Conservation (phyloP, 2,888 invertebrate species). For the Lithodes maja region DNA sequence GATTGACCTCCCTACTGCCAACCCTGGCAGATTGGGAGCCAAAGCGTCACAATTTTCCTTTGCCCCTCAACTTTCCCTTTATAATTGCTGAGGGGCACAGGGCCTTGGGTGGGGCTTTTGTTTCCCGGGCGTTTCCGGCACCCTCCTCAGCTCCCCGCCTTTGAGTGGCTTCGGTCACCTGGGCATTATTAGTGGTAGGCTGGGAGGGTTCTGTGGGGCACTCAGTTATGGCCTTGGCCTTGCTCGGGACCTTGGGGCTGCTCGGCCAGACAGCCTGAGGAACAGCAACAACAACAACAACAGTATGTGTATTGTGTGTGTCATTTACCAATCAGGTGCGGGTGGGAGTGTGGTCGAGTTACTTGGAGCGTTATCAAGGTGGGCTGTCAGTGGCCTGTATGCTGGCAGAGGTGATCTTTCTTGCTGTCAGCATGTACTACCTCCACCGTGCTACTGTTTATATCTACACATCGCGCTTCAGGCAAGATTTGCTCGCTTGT, state of each 20-base stretch:
- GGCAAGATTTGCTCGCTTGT: not conserved
- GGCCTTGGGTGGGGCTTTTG: too few species aligned
- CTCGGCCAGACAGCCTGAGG: too few species aligned
- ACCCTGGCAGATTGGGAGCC: too few species aligned
- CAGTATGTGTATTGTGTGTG: not conserved
- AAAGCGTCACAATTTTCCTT: too few species aligned
- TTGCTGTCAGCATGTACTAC: slow-evolving; percentile 56
- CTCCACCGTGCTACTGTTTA: slow-evolving; percentile 35
- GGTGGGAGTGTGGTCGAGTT: slow-evolving; percentile 27
- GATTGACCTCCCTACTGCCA: too few species aligned
- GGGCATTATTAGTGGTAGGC: not conserved
- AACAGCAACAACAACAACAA: too few species aligned
- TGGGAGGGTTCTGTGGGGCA: not conserved
- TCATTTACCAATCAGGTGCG: slow-evolving; percentile 15
- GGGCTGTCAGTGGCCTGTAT: slow-evolving; percentile 19
- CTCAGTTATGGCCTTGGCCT: not conserved
- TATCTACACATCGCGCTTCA: slow-evolving; percentile 45
- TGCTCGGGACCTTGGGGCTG: too few species aligned
- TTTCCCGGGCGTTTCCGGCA: too few species aligned
- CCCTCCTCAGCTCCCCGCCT: too few species aligned
- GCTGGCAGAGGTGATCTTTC: slow-evolving; percentile 35
- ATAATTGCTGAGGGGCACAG: too few species aligned
- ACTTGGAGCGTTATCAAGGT: slow-evolving; percentile 44
- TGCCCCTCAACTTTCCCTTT: too few species aligned
- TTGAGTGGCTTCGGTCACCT: too few species aligned